Evolutionary conservation across 2,113 vertebrate genomes (phyloP).

Genomic region (Rostratula benghalensis): DNA sequence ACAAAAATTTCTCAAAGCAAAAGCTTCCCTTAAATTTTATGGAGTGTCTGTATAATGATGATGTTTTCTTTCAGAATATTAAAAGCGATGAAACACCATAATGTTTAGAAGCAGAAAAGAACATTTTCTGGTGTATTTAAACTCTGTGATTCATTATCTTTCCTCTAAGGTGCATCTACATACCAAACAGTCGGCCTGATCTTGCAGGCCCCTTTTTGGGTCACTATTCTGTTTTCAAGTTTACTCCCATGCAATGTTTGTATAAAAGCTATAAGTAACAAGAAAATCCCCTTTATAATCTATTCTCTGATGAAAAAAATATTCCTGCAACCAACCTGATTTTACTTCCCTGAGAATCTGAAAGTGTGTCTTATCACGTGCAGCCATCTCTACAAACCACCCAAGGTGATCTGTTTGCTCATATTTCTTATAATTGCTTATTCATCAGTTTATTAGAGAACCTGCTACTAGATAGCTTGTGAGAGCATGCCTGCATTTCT

Average conservation of each 20-base stretch:
- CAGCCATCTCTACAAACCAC: neutral
- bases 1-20: neutral
- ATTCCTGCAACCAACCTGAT: neutral
- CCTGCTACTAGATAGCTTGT: neutral
- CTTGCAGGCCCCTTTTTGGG: neutral
- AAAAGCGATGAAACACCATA: neutral
- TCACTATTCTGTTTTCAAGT: neutral
- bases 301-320: neutral
- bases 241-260: neutral
- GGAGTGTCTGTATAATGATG: neutral
- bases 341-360: neutral
- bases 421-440: slow-evolving; percentile 3
- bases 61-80: neutral
- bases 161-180: neutral
- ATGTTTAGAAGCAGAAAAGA: neutral
- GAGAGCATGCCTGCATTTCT: neutral
- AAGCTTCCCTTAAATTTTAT: neutral
- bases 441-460: neutral
- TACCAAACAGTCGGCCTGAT: neutral
- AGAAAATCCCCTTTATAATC: neutral
- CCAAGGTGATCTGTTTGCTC: slow-evolving; percentile 1
- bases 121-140: neutral
- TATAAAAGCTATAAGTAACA: neutral
- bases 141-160: neutral
- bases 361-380: neutral